Conservation (phyloP, 2,113 vertebrate genomes). For the Casuarius casuarius region DNA sequence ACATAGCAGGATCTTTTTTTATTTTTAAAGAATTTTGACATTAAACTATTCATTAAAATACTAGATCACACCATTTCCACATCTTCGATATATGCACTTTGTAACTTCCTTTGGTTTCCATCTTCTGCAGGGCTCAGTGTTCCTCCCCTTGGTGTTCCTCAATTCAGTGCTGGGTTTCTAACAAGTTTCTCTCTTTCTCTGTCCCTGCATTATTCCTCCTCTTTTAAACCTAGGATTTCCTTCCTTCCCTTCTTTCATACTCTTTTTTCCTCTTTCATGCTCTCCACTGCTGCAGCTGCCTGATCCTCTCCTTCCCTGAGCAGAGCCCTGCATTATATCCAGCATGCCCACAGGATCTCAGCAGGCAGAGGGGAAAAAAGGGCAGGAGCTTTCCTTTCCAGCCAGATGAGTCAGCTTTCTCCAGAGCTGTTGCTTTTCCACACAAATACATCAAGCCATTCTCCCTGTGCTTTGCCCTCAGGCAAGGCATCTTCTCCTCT, state of each 20-base stretch:
- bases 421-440: background rate
- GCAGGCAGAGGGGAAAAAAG: background rate
- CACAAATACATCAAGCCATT: background rate
- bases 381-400: background rate
- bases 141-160: background rate
- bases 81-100: background rate
- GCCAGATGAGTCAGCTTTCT: background rate
- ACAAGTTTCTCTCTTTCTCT: background rate
- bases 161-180: background rate
- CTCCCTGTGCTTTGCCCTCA: background rate
- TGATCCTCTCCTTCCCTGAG: background rate
- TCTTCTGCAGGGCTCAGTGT: background rate
- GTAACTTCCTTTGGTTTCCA: background rate
- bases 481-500: background rate
- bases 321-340: background rate
- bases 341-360: background rate
- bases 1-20: background rate
- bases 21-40: background rate
- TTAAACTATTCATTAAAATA: constrained; percentile 47
- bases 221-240: background rate
- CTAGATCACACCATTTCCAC: background rate
- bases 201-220: background rate
- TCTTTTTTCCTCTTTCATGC: background rate
- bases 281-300: background rate
- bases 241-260: background rate